Evolutionary conservation across 2,113 vertebrate genomes (phyloP).

Genomic region (Etia nguti): DNA sequence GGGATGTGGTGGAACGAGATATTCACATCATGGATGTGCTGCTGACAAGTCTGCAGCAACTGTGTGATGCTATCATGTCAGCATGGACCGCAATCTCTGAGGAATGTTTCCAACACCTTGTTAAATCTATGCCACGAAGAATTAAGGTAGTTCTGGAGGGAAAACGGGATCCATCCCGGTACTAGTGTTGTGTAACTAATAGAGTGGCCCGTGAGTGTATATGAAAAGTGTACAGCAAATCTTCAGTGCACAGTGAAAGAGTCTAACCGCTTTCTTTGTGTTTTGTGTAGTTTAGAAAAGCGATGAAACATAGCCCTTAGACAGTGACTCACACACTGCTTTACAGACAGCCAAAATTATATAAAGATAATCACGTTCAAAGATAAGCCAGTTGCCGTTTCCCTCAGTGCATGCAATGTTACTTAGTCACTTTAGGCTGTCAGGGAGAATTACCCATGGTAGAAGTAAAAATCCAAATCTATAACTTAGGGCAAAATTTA

Average conservation of each 20-base stretch:
- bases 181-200: not conserved
- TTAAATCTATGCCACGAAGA: not conserved
- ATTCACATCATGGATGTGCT: not conserved
- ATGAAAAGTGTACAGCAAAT: not conserved
- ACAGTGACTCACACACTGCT: constrained; percentile 66
- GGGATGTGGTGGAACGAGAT: not conserved
- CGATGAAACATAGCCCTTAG: constrained; percentile 51
- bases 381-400: constrained; percentile 68
- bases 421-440: constrained; percentile 70
- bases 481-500: constrained; percentile 59
- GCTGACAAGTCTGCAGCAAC: not conserved
- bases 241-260: constrained; percentile 7
- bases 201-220: not conserved
- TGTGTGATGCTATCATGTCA: not conserved
- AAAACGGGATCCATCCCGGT: not conserved
- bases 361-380: constrained; percentile 70
- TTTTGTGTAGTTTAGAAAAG: constrained; percentile 27
- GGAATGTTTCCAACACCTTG: not conserved
- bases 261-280: constrained; percentile 30
- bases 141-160: not conserved
- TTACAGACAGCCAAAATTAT: constrained; percentile 70
- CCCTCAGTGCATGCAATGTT: constrained; percentile 46
- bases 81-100: not conserved
- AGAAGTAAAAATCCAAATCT: constrained; percentile 60
- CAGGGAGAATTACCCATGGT: constrained; percentile 64